Conservation (phyloP, 1,140 invertebrate species). For the Conopomorpha cramerella region DNA sequence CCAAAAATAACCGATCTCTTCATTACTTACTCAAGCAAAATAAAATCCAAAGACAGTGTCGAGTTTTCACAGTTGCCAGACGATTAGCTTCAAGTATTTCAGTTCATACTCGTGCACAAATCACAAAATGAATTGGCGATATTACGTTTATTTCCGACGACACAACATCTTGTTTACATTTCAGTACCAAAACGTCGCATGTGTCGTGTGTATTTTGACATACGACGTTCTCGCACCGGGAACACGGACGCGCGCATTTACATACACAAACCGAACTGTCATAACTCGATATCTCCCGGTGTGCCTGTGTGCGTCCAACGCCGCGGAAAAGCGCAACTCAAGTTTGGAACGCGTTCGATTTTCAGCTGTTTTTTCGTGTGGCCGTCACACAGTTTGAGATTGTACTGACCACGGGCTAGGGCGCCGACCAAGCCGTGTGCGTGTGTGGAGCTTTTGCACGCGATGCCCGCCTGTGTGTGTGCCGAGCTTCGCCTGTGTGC, state of each 20-base stretch:
- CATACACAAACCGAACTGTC: constrained; percentile 34
- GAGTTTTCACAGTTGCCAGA: constrained; percentile 31
- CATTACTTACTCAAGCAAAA: constrained; percentile 49
- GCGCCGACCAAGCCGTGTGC: constrained; percentile 50
- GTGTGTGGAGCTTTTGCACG: constrained; percentile 55
- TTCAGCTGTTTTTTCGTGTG: constrained; percentile 57
- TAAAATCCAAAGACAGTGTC: constrained; percentile 36
- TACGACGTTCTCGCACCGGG: constrained; percentile 41
- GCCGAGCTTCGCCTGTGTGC: constrained; percentile 43
- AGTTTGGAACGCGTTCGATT: constrained; percentile 42
- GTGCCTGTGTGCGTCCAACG: too few relatives aligned
- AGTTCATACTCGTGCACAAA: constrained; percentile 44
- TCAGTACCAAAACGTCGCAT: constrained; percentile 51
- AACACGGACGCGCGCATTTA: constrained; percentile 35
- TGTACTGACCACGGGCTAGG: constrained; percentile 58
- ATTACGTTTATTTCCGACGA: too few relatives aligned
- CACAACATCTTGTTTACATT: constrained; percentile 56
- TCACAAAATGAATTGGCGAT: too few relatives aligned
- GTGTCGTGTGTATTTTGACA: constrained; percentile 53
- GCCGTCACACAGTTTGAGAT: constrained; percentile 58
- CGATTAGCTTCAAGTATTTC: constrained; percentile 49
- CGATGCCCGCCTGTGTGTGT: constrained; percentile 49
- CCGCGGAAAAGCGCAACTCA: too few relatives aligned
- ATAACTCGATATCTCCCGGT: too few relatives aligned
- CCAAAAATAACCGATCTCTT: too few relatives aligned